A percentile compares a stretch with the other conserved stretches of the same genome.
Conservation (phyloP, 2,113 vertebrate species). For the Cyprinodon tularosa region DNA sequence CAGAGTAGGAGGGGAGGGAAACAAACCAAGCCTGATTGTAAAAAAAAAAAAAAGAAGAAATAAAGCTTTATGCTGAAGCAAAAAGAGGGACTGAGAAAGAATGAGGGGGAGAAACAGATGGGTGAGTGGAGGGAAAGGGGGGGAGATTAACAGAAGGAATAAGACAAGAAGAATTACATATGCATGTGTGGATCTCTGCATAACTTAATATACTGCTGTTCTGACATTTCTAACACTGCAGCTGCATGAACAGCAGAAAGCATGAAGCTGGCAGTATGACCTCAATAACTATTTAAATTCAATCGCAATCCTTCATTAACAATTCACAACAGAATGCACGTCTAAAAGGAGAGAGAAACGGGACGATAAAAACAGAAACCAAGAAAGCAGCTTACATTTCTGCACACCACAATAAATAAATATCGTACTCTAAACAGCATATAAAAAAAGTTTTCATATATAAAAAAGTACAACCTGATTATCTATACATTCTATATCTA, state of each 20-base stretch:
- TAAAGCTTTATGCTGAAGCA: conserved; percentile 33
- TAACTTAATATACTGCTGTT: conserved; percentile 16
- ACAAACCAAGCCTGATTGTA: conserved; percentile 59
- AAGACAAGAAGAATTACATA: conserved; percentile 22
- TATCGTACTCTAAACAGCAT: conserved; percentile 35
- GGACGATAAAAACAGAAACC: conserved; percentile 11
- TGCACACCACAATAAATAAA: conserved; percentile 2
- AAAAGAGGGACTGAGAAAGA: conserved; percentile 35
- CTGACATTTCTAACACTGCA: conserved; percentile 27
- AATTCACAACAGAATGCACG: conserved; percentile 22
- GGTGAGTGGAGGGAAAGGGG: not conserved
- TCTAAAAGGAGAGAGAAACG: not conserved
- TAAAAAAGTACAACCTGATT: not conserved
- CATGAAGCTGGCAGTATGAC: conserved; percentile 35
- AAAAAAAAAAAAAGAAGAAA: conserved; percentile 55
- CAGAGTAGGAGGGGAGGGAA: conserved; percentile 64
- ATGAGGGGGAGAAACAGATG: conserved; percentile 20
- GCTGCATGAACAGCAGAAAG: conserved; percentile 14
- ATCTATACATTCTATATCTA: not conserved
- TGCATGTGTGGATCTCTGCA: conserved; percentile 26
- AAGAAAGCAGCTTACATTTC: conserved; percentile 3
- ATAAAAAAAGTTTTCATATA: too few species aligned
- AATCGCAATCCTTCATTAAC: conserved; percentile 12
- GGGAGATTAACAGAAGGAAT: conserved; percentile 15
- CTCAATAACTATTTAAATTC: conserved; percentile 28